A percentile compares a stretch with the other conserved stretches of the same genome.
Conservation (phyloP, 2,113 vertebrate species). For the Dipodomys ordii region DNA sequence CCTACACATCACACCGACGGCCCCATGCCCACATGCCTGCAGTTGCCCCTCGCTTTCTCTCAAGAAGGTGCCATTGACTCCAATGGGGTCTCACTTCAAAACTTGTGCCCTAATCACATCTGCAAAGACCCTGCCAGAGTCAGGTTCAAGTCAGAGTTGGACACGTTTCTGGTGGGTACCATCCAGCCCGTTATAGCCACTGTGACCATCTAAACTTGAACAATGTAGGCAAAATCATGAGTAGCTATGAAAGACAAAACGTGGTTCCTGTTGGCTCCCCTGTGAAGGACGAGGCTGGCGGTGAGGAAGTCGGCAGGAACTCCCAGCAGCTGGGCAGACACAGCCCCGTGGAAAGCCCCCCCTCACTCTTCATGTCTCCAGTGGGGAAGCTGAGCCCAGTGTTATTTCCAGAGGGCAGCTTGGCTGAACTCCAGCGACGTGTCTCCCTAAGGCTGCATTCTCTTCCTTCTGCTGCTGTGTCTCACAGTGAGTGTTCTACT, state of each 20-base stretch:
- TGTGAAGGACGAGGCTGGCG: no score
- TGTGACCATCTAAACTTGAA: not conserved
- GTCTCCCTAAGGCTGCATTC: not conserved
- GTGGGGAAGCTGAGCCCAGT: not conserved
- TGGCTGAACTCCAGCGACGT: not conserved
- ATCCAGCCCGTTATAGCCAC: no score
- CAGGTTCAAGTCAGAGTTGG: no score
- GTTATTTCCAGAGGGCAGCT: not conserved
- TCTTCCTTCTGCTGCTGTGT: not conserved
- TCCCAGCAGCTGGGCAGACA: no score
- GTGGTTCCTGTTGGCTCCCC: not conserved
- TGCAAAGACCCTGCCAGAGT: not conserved
- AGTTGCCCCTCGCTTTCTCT: not conserved
- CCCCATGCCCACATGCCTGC: not conserved
- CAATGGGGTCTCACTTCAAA: not conserved
- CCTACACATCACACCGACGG: no score
- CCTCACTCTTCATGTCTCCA: not conserved
- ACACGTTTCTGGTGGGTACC: not conserved
- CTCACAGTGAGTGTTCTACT: no score
- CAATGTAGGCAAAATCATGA: not conserved
- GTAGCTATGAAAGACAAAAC: not conserved
- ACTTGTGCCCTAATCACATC: no score
- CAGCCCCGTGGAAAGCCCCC: fast-evolving
- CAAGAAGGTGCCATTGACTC: not conserved
- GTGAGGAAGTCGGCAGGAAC: no score